Percentiles rank a stretch among this genome's conserved stretches.
These are phyloP conservation scores for Acanthopleura granulata DNA, from an alignment of 2,888 invertebrate species.

Conservation along the genomic window DNA sequence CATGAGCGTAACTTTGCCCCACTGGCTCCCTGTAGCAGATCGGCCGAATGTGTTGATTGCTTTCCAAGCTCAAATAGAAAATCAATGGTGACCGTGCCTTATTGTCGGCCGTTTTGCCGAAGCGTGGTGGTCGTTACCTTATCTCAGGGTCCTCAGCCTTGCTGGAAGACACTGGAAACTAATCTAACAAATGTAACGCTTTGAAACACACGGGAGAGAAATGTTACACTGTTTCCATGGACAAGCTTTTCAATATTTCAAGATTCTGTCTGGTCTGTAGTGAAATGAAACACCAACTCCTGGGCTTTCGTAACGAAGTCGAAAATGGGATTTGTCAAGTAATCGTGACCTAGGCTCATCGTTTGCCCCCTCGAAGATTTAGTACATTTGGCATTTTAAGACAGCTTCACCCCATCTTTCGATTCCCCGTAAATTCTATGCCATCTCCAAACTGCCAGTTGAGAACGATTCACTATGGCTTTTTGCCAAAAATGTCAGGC, in stretches of 20 bases:
- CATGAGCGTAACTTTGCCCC: conserved; percentile 5
- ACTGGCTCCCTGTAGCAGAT: background rate
- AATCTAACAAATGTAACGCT: conserved; percentile 10
- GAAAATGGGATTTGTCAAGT: too few relatives aligned
- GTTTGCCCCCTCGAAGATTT: too few relatives aligned
- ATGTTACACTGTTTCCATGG: background rate
- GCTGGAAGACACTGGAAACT: background rate
- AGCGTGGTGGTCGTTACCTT: background rate
- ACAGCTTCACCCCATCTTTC: too few relatives aligned
- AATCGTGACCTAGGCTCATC: too few relatives aligned
- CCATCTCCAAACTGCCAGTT: too few relatives aligned
- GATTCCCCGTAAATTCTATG: too few relatives aligned
- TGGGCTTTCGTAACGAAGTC: too few relatives aligned
- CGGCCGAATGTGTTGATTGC: background rate
- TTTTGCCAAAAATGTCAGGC: too few relatives aligned
- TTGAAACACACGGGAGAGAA: background rate
- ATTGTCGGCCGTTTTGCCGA: background rate
- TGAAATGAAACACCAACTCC: background rate
- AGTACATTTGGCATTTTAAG: too few relatives aligned
- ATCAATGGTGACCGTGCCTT: conserved; percentile 6
- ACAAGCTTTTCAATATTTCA: background rate
- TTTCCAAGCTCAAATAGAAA: conserved; percentile 14
- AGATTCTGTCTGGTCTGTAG: background rate
- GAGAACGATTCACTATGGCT: too few relatives aligned
- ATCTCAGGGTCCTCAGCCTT: background rate